Percentiles rank a stretch among this genome's conserved stretches.
phyloP scores from a whole-genome alignment of 2,797 vertebrate species.

The Karalla daura region DNA sequence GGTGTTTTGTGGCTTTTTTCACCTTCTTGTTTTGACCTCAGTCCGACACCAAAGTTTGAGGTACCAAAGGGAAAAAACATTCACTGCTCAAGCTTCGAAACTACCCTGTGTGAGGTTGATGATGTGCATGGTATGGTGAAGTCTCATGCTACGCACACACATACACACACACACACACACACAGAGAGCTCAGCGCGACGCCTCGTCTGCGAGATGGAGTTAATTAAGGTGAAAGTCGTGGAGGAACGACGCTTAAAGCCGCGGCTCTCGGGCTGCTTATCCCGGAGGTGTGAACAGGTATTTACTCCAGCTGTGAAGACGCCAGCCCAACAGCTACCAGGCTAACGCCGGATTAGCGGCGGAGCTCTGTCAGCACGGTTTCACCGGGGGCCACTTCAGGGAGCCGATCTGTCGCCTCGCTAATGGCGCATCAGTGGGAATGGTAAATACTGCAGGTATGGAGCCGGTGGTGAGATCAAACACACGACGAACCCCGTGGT shows the following conservation, averaged over 20 bases:
- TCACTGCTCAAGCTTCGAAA: too few relatives aligned
- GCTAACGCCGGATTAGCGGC: conserved; percentile 78
- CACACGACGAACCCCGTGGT: not conserved
- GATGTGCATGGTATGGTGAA: too few relatives aligned
- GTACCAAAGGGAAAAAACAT: too few relatives aligned
- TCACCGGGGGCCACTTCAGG: conserved; percentile 11
- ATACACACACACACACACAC: too few relatives aligned
- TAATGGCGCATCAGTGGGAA: not conserved
- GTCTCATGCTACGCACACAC: too few relatives aligned
- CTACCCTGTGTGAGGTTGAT: too few relatives aligned
- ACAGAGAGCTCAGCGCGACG: not conserved
- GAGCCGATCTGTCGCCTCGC: conserved; percentile 4
- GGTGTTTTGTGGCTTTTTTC: too few relatives aligned
- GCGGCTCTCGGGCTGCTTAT: conserved; percentile 64
- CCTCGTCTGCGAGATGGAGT: conserved; percentile 54
- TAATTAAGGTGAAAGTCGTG: conserved; percentile 72
- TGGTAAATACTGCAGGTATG: not conserved
- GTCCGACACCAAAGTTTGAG: too few relatives aligned
- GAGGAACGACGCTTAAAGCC: conserved; percentile 64
- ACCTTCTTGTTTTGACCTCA: too few relatives aligned
- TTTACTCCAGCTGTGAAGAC: conserved; percentile 73
- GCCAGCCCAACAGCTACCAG: conserved; percentile 48
- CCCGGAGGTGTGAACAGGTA: conserved; percentile 71
- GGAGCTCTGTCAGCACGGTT: conserved; percentile 64
- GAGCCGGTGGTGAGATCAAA: not conserved